Evolutionary conservation across 64 coral and sea anemone genomes (phyloP).

Genomic region (Trachythela sp.): DNA sequence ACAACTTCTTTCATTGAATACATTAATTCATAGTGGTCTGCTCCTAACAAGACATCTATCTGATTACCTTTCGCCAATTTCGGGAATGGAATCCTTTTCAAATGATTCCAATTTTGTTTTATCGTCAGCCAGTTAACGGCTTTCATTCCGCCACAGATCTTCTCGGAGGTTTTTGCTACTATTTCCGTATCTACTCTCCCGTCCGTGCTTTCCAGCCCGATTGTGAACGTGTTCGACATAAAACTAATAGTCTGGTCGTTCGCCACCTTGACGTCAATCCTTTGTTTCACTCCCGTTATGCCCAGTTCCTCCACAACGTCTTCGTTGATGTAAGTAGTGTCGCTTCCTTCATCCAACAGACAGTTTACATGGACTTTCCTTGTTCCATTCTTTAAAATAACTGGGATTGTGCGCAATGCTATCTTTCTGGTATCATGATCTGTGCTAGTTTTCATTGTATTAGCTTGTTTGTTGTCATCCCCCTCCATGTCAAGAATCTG

Average conservation of each 20-base stretch:
- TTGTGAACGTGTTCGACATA: background rate
- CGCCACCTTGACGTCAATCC: conserved; percentile 42
- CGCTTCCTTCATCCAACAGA: too few species aligned
- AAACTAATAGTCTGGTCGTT: conserved; percentile 37
- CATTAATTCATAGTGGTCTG: conserved; percentile 24
- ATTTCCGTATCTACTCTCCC: conserved; percentile 30
- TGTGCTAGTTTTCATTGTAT: background rate
- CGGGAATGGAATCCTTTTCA: conserved; percentile 12
- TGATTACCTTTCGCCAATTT: background rate
- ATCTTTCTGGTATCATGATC: background rate
- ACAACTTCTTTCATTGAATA: conserved; percentile 35
- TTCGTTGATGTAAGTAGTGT: too few species aligned
- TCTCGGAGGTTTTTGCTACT: conserved; percentile 21
- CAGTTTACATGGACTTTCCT: too few species aligned
- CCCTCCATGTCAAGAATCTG: conserved; percentile 35
- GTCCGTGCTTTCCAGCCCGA: conserved; percentile 11
- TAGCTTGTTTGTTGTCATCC: background rate
- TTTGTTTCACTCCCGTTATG: conserved; percentile 19
- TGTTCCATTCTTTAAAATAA: background rate
- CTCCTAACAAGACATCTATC: conserved; percentile 14
- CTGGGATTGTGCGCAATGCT: conserved; percentile 18
- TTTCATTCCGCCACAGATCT: conserved; percentile 40
- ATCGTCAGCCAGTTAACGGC: conserved; percentile 19
- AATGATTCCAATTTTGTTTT: conserved; percentile 42
- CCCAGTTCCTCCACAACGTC: conserved; percentile 35